Conservation (phyloP, 2,888 invertebrate species). For the Drosophila macrospina region DNA sequence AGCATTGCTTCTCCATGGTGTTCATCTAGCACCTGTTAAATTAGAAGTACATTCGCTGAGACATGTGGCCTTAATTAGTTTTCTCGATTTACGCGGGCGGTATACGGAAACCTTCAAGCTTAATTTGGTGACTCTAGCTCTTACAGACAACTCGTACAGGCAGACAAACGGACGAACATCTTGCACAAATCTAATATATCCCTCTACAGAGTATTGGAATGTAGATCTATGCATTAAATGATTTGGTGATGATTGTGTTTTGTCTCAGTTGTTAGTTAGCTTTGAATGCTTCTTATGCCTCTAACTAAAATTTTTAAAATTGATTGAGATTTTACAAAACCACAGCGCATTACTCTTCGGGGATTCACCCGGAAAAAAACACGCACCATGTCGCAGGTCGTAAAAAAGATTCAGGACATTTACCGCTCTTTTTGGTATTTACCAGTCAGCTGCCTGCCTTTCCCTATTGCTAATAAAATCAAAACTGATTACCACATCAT, state of each 20-base stretch:
- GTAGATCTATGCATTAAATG: too few relatives aligned
- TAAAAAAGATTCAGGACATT: conserved; percentile 40
- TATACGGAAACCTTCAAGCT: too few relatives aligned
- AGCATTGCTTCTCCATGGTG: too few relatives aligned
- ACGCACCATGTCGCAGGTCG: conserved; percentile 25
- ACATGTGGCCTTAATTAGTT: too few relatives aligned
- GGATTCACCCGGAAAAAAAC: conserved; percentile 11
- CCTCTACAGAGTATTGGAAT: too few relatives aligned
- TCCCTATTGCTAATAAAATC: conserved; percentile 75
- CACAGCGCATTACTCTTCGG: not conserved
- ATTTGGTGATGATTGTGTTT: not conserved
- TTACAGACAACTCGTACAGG: too few relatives aligned
- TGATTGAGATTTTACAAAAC: conserved; percentile 3
- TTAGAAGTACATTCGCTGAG: too few relatives aligned
- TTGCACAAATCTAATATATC: too few relatives aligned
- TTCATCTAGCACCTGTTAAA: too few relatives aligned
- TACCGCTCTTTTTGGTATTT: conserved; percentile 12
- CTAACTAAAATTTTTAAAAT: conserved; percentile 11
- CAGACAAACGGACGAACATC: too few relatives aligned
- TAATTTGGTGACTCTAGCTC: too few relatives aligned
- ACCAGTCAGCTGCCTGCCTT: not conserved
- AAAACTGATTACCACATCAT: conserved; percentile 81
- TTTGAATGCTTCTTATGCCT: not conserved
- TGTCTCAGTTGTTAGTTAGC: not conserved
- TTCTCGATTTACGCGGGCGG: too few relatives aligned